phyloP scores from a whole-genome alignment of 2,113 vertebrate genomes.

The Aegithalos caudatus region DNA sequence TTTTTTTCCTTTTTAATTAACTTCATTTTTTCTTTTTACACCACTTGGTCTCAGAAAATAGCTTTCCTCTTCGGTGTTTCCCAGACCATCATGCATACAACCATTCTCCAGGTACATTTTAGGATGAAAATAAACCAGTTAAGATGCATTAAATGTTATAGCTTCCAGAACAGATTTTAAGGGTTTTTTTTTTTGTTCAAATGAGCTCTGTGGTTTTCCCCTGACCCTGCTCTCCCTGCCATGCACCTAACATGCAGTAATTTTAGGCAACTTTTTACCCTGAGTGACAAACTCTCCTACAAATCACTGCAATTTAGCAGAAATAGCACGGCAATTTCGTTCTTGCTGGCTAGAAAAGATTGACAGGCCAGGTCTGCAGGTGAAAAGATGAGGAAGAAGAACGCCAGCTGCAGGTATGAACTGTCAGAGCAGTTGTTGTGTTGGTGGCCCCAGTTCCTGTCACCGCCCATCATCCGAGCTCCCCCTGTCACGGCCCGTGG shows the following conservation, averaged over 20 bases:
- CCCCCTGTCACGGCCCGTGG: rapidly evolving
- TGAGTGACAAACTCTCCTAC: background rate
- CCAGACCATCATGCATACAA: background rate
- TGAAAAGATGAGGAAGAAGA: background rate
- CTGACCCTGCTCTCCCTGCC: rapidly evolving
- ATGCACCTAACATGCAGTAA: background rate
- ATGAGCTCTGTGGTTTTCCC: background rate
- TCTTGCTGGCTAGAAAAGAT: background rate
- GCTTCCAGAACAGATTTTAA: background rate
- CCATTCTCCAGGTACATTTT: background rate
- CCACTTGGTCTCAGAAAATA: background rate
- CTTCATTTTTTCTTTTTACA: background rate
- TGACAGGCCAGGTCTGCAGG: background rate
- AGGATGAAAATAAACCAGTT: background rate
- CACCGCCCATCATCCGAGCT: rapidly evolving
- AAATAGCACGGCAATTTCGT: background rate
- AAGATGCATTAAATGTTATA: background rate
- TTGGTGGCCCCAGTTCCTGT: background rate
- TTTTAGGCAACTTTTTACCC: background rate
- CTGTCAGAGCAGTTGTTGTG: rapidly evolving
- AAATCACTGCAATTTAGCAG: background rate
- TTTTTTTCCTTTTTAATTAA: too few species aligned
- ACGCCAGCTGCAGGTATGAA: rapidly evolving
- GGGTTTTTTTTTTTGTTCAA: background rate
- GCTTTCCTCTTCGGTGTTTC: background rate